phyloP scores from a whole-genome alignment of 1,140 invertebrate species.

The Euschistus heros region DNA sequence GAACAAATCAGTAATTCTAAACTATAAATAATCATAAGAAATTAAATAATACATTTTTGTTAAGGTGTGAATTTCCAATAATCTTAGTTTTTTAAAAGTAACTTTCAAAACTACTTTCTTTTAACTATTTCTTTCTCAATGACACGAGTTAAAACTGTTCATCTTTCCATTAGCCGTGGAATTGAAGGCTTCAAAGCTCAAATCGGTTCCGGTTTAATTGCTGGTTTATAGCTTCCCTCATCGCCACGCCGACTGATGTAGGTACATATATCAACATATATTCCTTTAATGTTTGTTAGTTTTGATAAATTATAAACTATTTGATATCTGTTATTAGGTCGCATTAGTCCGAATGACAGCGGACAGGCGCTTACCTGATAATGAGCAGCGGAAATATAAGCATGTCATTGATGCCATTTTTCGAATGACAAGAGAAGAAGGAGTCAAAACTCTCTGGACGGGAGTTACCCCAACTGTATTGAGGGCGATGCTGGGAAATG shows the following conservation, averaged over 20 bases:
- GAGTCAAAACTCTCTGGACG: conserved; percentile 56
- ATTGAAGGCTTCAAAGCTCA: conserved; percentile 44
- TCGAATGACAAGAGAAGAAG: conserved; percentile 59
- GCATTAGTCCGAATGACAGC: conserved; percentile 64
- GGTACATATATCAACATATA: conserved; percentile 6
- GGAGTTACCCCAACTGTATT: conserved; percentile 45
- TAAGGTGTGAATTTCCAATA: too few relatives aligned
- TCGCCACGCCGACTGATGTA: conserved; percentile 86
- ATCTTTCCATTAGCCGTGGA: conserved; percentile 8
- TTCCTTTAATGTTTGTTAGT: background rate
- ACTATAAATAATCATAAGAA: too few relatives aligned
- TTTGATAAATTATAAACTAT: background rate
- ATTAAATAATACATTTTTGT: too few relatives aligned
- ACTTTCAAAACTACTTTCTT: too few relatives aligned
- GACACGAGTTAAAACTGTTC: too few relatives aligned
- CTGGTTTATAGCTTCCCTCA: conserved; percentile 74
- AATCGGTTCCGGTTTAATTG: conserved; percentile 62
- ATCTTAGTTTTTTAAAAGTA: too few relatives aligned
- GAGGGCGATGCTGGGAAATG: conserved; percentile 60
- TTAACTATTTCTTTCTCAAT: too few relatives aligned
- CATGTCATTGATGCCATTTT: conserved; percentile 59
- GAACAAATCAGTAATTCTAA: too few relatives aligned
- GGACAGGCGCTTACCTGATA: conserved; percentile 56
- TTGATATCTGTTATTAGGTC: conserved; percentile 32
- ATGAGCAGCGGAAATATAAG: conserved; percentile 58